Percentiles rank a stretch among this genome's conserved stretches.
These are phyloP conservation scores for Trissolcus basalis DNA, from an alignment of 1,140 invertebrate genomes.

Conservation along the genomic window DNA sequence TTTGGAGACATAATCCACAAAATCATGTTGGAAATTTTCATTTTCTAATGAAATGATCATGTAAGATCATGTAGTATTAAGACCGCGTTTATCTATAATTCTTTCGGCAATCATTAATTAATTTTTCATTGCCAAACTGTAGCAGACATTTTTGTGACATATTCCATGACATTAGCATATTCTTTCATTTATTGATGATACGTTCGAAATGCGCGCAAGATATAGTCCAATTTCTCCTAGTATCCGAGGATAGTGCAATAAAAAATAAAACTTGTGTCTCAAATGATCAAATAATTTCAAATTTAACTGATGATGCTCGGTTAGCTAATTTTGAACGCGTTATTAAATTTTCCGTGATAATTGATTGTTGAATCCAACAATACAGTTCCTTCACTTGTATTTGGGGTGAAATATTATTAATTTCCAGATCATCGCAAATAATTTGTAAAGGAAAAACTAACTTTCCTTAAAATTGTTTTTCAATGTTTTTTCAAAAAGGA, in stretches of 20 bases:
- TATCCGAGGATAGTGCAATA: too few species aligned
- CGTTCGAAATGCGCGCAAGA: too few species aligned
- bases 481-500: conserved; percentile 50
- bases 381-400: conserved; percentile 6
- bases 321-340: neutral
- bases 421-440: conserved; percentile 66
- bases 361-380: conserved; percentile 18
- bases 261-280: conserved; percentile 45
- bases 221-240: too few species aligned
- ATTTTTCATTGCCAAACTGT: too few species aligned
- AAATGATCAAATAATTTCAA: conserved; percentile 29
- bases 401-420: conserved; percentile 64
- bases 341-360: neutral
- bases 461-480: conserved; percentile 45
- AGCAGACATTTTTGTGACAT: conserved; percentile 36
- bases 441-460: conserved; percentile 61
- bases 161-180: conserved; percentile 15
- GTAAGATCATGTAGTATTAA: too few species aligned
- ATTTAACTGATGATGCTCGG: conserved; percentile 33
- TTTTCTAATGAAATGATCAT: too few species aligned
- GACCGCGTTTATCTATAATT: too few species aligned
- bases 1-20: too few species aligned
- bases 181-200: conserved; percentile 51
- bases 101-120: too few species aligned
- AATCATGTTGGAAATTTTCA: too few species aligned